phyloP scores from a whole-genome alignment of 2,797 vertebrate genomes.

The Gobio occitaniae region DNA sequence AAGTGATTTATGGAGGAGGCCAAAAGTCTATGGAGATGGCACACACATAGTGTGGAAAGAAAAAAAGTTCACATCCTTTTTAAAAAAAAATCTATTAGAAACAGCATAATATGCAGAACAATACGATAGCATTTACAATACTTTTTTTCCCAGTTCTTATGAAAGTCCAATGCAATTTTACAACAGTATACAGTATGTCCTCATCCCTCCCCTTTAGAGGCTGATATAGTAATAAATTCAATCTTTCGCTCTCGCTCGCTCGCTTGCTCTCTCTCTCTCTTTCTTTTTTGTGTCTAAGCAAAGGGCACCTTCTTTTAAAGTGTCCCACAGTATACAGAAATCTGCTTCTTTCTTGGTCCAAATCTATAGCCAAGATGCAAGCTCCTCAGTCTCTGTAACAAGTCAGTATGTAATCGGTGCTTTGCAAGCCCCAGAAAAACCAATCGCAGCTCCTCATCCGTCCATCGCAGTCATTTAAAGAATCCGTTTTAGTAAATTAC shows the following conservation, averaged over 20 bases:
- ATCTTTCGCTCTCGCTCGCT: slow-evolving; percentile 59
- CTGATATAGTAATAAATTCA: slow-evolving; percentile 84
- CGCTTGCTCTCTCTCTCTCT: slow-evolving; percentile 35
- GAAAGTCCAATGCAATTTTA: slow-evolving; percentile 95
- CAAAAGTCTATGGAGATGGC: slow-evolving; percentile 92
- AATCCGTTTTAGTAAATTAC: slow-evolving; percentile 84
- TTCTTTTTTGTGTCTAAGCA: slow-evolving; percentile 60
- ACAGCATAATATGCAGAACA: slow-evolving; percentile 99
- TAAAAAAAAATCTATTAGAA: slow-evolving; percentile 99
- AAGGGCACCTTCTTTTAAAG: slow-evolving; percentile 88
- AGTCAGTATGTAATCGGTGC: slow-evolving; percentile 83
- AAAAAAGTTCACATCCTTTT: slow-evolving; percentile 99
- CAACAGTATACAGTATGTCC: slow-evolving; percentile 93
- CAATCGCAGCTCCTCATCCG: slow-evolving; percentile 68
- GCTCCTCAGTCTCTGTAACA: slow-evolving; percentile 84
- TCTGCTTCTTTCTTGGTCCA: slow-evolving; percentile 88
- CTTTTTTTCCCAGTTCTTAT: slow-evolving; percentile 95
- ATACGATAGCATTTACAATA: slow-evolving; percentile 99
- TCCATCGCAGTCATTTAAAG: slow-evolving; percentile 74
- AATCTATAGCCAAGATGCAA: slow-evolving; percentile 84
- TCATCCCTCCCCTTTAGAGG: slow-evolving; percentile 86
- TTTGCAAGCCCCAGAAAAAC: slow-evolving; percentile 76
- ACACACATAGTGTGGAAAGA: slow-evolving; percentile 97
- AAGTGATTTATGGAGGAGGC: slow-evolving; percentile 90
- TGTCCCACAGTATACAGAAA: slow-evolving; percentile 89